These are phyloP conservation scores for Lasioglossum malachurum DNA, from an alignment of 2,888 invertebrate genomes.

Conservation along the genomic window DNA sequence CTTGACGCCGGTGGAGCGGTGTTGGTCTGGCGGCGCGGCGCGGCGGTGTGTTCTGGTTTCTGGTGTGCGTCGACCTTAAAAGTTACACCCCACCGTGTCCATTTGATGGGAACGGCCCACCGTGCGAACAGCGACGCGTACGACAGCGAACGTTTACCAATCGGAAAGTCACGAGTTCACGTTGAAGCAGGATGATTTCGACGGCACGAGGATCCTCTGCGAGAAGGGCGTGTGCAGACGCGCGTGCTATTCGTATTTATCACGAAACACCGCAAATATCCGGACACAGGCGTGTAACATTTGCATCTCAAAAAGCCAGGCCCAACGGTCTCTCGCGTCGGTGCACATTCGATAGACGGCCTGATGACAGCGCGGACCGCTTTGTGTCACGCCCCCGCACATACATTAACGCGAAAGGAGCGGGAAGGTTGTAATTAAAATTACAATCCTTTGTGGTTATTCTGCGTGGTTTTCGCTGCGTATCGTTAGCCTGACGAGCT, in stretches of 20 bases:
- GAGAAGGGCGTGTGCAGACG: slow-evolving; percentile 18
- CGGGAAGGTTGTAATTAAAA: slow-evolving; percentile 52
- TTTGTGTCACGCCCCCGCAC: slow-evolving; percentile 46
- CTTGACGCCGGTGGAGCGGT: too few relatives aligned
- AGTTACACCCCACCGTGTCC: too few relatives aligned
- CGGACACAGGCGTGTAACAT: slow-evolving; percentile 63
- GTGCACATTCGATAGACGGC: slow-evolving; percentile 71
- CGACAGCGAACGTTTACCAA: background rate
- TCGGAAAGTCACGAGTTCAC: background rate
- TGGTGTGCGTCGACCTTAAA: too few relatives aligned
- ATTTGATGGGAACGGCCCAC: too few relatives aligned
- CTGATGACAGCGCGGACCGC: slow-evolving; percentile 64
- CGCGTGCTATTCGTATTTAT: slow-evolving; percentile 59
- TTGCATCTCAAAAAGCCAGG: slow-evolving; percentile 72
- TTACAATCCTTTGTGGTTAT: slow-evolving; percentile 50
- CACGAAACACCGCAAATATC: slow-evolving; percentile 65
- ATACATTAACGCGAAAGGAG: slow-evolving; percentile 23
- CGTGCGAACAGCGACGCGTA: background rate
- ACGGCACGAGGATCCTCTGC: background rate
- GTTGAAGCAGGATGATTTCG: background rate
- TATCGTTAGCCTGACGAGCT: slow-evolving; percentile 42
- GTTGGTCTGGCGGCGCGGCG: too few relatives aligned
- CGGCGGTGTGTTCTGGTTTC: too few relatives aligned
- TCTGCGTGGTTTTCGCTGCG: slow-evolving; percentile 23
- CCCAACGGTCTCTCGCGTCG: slow-evolving; percentile 51